Percentiles rank a stretch among this genome's conserved stretches.
These are phyloP conservation scores for Aphelenchoides bicaudatus DNA, from an alignment of 2,888 invertebrate genomes.

Conservation along the genomic window DNA sequence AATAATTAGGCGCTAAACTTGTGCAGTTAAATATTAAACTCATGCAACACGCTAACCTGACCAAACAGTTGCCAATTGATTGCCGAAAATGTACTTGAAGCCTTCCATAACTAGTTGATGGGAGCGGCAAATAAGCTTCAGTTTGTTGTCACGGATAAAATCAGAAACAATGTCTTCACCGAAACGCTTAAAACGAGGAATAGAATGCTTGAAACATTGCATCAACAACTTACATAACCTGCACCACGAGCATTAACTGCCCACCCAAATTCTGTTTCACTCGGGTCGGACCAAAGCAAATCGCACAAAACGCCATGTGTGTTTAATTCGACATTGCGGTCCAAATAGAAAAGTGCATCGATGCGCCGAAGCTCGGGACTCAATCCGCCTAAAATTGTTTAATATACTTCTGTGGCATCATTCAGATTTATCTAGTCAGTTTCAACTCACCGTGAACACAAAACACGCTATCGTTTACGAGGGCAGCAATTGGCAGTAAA, in stretches of 20 bases:
- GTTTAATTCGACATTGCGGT: conserved; percentile 46
- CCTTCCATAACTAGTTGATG: conserved; percentile 99
- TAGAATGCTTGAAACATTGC: conserved; percentile 5
- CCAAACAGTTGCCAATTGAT: conserved; percentile 95
- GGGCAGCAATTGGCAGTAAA: conserved; percentile 91
- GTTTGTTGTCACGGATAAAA: conserved; percentile 86
- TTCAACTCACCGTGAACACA: conserved; percentile 99
- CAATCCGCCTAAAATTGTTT: too few relatives aligned
- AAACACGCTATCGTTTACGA: conserved; percentile 91
- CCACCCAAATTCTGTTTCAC: conserved; percentile 82
- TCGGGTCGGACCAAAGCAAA: conserved; percentile 97
- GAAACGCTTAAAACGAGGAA: conserved; percentile 74
- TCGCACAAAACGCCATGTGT: conserved; percentile 93
- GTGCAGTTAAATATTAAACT: neutral
- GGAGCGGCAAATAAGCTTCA: conserved; percentile 90
- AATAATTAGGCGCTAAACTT: conserved; percentile 95
- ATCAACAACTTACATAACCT: conserved; percentile 45
- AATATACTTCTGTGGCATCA: too few relatives aligned
- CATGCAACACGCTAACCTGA: conserved; percentile 72
- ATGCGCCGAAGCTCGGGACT: conserved; percentile 93
- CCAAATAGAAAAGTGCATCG: conserved; percentile 75
- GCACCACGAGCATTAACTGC: conserved; percentile 58
- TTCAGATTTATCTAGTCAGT: too few relatives aligned
- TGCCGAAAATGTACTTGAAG: conserved; percentile 91
- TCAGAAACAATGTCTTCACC: conserved; percentile 81